Evolutionary conservation across 2,797 vertebrate species (phyloP).

Genomic region (Tinamus major): DNA sequence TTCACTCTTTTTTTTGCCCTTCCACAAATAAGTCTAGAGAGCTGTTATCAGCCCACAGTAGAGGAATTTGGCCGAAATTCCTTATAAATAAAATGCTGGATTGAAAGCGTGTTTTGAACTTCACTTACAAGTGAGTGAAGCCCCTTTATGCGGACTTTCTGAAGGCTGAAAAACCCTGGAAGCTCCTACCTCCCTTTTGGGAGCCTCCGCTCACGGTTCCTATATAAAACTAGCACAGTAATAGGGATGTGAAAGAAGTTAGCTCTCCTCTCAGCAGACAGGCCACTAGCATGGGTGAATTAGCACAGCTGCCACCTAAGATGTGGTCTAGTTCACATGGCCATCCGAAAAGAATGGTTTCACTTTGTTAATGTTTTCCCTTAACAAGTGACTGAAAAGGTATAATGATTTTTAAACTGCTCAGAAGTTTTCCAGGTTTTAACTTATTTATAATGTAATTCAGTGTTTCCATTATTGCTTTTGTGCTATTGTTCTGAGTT

Average conservation of each 20-base stretch:
- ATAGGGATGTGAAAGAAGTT: slow-evolving; percentile 26
- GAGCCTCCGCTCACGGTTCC: neutral
- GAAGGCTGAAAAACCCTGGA: neutral
- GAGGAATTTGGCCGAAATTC: slow-evolving; percentile 59
- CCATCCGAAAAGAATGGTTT: neutral
- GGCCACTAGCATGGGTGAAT: slow-evolving; percentile 30
- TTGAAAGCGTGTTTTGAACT: slow-evolving; percentile 39
- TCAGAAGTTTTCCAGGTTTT: neutral
- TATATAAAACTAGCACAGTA: neutral
- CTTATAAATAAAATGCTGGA: slow-evolving; percentile 50
- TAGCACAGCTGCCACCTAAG: neutral
- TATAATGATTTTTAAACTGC: neutral
- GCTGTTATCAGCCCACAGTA: neutral
- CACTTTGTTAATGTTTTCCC: neutral
- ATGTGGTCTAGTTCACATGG: neutral
- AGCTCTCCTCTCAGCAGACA: slow-evolving; percentile 15
- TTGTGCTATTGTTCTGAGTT: neutral
- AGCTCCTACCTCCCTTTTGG: neutral
- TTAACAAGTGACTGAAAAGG: slow-evolving; percentile 1
- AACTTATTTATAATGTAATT: neutral
- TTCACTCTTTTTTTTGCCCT: neutral
- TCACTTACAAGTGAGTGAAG: neutral
- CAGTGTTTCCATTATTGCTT: neutral
- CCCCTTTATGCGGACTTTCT: neutral
- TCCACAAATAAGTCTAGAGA: neutral